Base-by-base conservation (phyloP, 1,140 invertebrate species). In the Drosophila ercepeae region DNA sequence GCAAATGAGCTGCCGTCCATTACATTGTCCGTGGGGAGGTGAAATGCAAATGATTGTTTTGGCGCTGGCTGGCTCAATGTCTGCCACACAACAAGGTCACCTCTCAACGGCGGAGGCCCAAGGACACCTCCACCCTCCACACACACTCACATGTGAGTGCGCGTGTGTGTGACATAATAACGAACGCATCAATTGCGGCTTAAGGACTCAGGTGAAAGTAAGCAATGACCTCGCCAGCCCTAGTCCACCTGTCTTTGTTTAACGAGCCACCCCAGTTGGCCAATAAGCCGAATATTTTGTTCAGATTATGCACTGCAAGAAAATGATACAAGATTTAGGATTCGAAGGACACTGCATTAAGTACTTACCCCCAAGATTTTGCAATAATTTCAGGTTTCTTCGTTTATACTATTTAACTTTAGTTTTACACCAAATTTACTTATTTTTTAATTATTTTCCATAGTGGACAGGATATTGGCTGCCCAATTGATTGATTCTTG, bases 1-100 rank as follows among this genome's bases (percentile, higher is more conserved):
- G 82, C 69, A 86, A 86, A 86, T 86, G 82, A 86, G 82, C 69
- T 70, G 82, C 61, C 77, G 73, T 72, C 65, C 82, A 77, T 88
- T 86, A 54, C 75, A 86, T 82, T 71, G 77, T 82, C 82, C 78
- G 59, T 67, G 58, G 63, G 69, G 53, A 57, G 73, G 59, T 21
- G 48, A 71, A 74, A 86, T 86, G 82, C 82, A 86, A 86, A 86
- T 82, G 69, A 76, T 77, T 75, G 48, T 81, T 71, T 81, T 74
- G 53, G 57, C 57, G 54, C 21, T 73, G 69, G 32, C 60, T 57
- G 53, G 44, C 72, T 46, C 46, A 78, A 77, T 60, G 60, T 67
- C 41, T 65, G 53, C 52, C 25, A 18, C 54, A 25, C 59, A 63
- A 41, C 78, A 82, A 83, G 78, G 78, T 70, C 73, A 78, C 50